Percentiles rank a stretch among this genome's conserved stretches.
These are phyloP conservation scores for Glyphotaelius pellucidus DNA, from an alignment of 2,888 invertebrate genomes.

Conservation along the genomic window DNA sequence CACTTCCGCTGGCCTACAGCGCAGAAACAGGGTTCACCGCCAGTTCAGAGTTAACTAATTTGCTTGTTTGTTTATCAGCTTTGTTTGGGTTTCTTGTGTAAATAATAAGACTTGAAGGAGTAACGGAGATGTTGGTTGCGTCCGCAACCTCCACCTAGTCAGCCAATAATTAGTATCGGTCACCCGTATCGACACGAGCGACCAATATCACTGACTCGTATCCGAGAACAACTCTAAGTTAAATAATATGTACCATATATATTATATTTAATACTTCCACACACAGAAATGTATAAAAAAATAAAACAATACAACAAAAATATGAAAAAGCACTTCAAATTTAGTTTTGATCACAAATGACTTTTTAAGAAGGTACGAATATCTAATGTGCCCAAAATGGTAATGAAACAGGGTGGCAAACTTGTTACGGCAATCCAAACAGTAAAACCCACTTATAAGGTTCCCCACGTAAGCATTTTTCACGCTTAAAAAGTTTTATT, in stretches of 20 bases:
- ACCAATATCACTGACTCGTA: background rate
- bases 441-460: background rate
- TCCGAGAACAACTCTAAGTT: constrained; percentile 3
- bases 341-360: constrained; percentile 30
- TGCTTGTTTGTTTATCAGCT: background rate
- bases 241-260: background rate
- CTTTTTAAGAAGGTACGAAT: constrained; percentile 14
- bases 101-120: constrained; percentile 25
- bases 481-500: background rate
- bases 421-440: background rate
- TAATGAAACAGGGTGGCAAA: background rate
- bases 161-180: background rate
- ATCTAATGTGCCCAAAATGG: constrained; percentile 25
- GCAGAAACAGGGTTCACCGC: too few relatives aligned
- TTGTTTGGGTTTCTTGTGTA: constrained; percentile 10
- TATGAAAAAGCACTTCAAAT: background rate
- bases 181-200: background rate
- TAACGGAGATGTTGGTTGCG: background rate
- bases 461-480: background rate
- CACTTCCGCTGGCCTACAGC: background rate
- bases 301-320: constrained; percentile 5
- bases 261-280: constrained; percentile 51
- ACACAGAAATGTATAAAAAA: constrained; percentile 41
- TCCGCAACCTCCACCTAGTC: background rate
- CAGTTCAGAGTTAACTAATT: background rate